Evolutionary conservation across 1,140 invertebrate species (phyloP).

Genomic region (Stratiolaelaps scimitus): DNA sequence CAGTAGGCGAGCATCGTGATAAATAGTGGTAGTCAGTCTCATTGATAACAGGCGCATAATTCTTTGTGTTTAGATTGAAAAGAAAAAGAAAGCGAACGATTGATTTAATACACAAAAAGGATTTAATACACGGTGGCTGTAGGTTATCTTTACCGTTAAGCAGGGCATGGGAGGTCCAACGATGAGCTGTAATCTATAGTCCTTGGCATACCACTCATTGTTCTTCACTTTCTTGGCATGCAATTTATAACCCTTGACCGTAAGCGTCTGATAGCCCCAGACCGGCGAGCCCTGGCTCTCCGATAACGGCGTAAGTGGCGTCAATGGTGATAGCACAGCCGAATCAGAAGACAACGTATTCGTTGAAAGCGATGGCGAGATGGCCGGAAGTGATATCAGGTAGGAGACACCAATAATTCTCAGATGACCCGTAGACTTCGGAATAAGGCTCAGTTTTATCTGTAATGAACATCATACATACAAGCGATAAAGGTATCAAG

Average conservation of each 20-base stretch:
- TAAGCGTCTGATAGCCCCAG: conserved; percentile 40
- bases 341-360: neutral
- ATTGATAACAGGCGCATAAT: conserved; percentile 29
- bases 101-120: conserved; percentile 21
- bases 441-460: conserved; percentile 31
- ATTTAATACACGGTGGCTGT: no score
- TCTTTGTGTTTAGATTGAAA: no score
- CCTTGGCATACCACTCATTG: conserved; percentile 40
- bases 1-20: no score
- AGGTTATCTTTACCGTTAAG: conserved; percentile 42
- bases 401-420: conserved; percentile 22
- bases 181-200: conserved; percentile 43
- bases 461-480: conserved; percentile 10
- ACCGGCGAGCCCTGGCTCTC: conserved; percentile 33
- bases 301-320: conserved; percentile 3
- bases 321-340: neutral
- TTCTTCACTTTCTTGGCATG: conserved; percentile 28
- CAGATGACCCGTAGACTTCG: conserved; percentile 9
- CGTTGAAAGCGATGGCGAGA: neutral
- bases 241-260: conserved; percentile 42
- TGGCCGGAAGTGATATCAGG: neutral
- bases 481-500: neutral
- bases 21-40: no score
- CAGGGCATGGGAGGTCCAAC: conserved; percentile 43
- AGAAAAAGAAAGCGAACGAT: conserved; percentile 5